phyloP scores from a whole-genome alignment of 2,797 vertebrate genomes.

The Decapterus maruadsi region DNA sequence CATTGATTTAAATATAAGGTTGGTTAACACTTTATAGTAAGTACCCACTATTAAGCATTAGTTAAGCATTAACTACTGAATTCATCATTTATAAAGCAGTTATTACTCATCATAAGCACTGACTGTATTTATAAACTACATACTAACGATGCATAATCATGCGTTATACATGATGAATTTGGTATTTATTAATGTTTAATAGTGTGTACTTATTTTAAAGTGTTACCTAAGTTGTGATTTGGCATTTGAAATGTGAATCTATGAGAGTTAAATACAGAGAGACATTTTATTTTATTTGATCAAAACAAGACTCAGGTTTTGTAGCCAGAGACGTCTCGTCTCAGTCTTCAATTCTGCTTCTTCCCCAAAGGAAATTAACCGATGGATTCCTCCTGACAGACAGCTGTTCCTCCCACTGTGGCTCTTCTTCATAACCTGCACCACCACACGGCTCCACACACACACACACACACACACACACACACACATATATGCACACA shows the following conservation, averaged over 20 bases:
- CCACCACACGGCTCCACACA: slow-evolving; percentile 43
- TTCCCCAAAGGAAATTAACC: slow-evolving; percentile 86
- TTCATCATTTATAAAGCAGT: no score
- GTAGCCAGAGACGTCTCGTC: slow-evolving; percentile 43
- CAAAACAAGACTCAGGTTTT: slow-evolving; percentile 41
- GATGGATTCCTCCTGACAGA: slow-evolving; percentile 83
- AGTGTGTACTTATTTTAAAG: no score
- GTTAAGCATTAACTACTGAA: no score
- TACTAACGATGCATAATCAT: no score
- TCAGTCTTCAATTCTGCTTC: slow-evolving; percentile 66
- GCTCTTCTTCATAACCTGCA: slow-evolving; percentile 73
- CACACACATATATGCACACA: slow-evolving; percentile 41
- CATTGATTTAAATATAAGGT: background rate
- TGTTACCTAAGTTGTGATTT: background rate
- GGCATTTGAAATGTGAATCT: background rate
- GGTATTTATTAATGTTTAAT: no score
- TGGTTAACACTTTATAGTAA: no score
- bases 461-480: slow-evolving; percentile 49
- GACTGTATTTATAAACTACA: no score
- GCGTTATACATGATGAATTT: no score
- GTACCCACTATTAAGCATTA: no score
- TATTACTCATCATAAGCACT: no score
- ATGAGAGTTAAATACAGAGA: slow-evolving; percentile 20
- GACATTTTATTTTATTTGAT: slow-evolving; percentile 31
- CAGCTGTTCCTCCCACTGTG: slow-evolving; percentile 84